A percentile compares a stretch with the other conserved stretches of the same genome.
Conservation (phyloP, 2,888 invertebrate genomes). For the Tenthredo scrophulariae region DNA sequence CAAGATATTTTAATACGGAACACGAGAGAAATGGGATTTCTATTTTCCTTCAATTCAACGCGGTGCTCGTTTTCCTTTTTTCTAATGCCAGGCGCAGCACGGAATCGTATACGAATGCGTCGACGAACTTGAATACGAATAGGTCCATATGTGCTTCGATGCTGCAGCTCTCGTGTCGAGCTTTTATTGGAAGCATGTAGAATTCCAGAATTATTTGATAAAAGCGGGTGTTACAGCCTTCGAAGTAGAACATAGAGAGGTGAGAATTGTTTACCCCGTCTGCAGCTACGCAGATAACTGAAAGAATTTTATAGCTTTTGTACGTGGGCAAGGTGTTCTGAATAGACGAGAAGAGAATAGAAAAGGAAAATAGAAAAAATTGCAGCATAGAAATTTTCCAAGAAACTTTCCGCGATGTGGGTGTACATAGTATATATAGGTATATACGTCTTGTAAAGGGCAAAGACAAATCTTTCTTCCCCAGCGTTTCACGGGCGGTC, state of each 20-base stretch:
- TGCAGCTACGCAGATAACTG: neutral
- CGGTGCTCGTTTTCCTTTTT: neutral
- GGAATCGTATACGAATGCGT: neutral
- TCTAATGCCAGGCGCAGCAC: neutral
- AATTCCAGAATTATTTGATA: constrained; percentile 17
- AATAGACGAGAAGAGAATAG: neutral
- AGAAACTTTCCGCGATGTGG: neutral
- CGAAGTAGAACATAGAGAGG: neutral
- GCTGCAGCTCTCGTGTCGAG: neutral
- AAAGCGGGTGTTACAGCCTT: neutral
- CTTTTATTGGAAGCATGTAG: neutral
- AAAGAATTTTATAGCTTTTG: neutral
- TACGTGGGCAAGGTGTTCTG: neutral
- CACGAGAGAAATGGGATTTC: neutral
- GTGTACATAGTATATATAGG: neutral
- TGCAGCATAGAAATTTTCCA: neutral
- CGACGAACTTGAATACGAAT: neutral
- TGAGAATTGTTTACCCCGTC: constrained; percentile 15
- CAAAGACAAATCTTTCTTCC: constrained; percentile 1
- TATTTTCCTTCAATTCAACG: neutral
- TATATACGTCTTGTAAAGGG: neutral
- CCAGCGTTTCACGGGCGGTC: neutral
- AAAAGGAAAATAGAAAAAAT: neutral
- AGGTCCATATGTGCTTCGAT: neutral
- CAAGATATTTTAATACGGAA: neutral